Percentiles rank a stretch among this genome's conserved stretches.
Conservation (phyloP, 2,888 invertebrate genomes). For the Byasa hedistus region DNA sequence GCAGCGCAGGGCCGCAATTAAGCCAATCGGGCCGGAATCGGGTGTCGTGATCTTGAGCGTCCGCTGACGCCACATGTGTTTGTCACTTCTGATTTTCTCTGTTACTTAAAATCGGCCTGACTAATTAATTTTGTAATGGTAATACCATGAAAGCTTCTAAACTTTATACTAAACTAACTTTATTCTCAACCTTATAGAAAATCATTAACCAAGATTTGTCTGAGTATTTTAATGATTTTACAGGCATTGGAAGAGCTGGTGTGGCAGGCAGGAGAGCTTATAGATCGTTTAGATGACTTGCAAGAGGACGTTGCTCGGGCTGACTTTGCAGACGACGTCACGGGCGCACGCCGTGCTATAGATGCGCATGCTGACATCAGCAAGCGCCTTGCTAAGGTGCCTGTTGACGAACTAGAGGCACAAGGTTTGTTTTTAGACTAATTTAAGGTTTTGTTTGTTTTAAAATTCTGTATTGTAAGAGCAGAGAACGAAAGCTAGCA, state of each 20-base stretch:
- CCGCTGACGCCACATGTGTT: no score
- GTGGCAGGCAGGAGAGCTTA: slow-evolving; percentile 96
- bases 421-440: slow-evolving; percentile 79
- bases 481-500: no score
- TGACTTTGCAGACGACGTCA: slow-evolving; percentile 97
- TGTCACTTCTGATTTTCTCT: no score
- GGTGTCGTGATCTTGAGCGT: no score
- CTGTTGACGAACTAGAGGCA: slow-evolving; percentile 95
- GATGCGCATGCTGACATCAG: slow-evolving; percentile 97
- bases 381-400: slow-evolving; percentile 94
- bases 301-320: slow-evolving; percentile 95
- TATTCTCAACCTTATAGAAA: no score
- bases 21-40: no score
- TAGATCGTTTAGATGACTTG: slow-evolving; percentile 94
- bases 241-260: slow-evolving; percentile 95
- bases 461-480: no score
- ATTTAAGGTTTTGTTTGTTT: neutral
- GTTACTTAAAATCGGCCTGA: no score
- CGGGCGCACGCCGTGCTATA: slow-evolving; percentile 93
- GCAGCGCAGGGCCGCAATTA: no score
- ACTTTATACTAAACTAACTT: no score
- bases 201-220: neutral
- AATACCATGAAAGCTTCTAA: no score
- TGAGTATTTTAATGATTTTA: slow-evolving; percentile 18
- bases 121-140: no score